Evolutionary conservation across 2,113 vertebrate genomes (phyloP).

Genomic region (Pangasianodon hypophthalmus): DNA sequence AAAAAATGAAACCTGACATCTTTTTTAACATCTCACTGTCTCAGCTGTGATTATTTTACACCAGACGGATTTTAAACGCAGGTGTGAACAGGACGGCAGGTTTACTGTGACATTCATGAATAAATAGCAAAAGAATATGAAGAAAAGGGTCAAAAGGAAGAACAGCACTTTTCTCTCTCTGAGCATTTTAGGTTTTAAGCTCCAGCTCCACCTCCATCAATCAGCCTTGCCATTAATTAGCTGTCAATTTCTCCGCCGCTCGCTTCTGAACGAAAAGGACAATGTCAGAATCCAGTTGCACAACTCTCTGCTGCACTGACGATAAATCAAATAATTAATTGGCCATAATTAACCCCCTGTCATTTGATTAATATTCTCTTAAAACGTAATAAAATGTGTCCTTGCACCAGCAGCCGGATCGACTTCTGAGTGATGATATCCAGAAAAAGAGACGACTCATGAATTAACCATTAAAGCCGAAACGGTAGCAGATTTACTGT

Average conservation of each 20-base stretch:
- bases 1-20: neutral
- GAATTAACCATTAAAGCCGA: slow-evolving; percentile 8
- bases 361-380: slow-evolving; percentile 71
- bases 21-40: neutral
- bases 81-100: neutral
- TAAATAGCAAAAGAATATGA: neutral
- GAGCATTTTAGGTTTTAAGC: slow-evolving; percentile 20
- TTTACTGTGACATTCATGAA: neutral
- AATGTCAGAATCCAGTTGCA: slow-evolving; percentile 61
- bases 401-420: slow-evolving; percentile 54
- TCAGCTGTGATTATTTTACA: neutral
- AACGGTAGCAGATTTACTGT: neutral
- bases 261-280: slow-evolving; percentile 67
- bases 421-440: slow-evolving; percentile 33
- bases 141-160: no score
- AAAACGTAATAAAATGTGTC: slow-evolving; percentile 64
- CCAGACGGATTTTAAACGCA: neutral
- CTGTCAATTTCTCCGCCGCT: slow-evolving; percentile 65
- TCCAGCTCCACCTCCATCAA: slow-evolving; percentile 59
- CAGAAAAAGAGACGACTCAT: slow-evolving; percentile 21
- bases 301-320: slow-evolving; percentile 58
- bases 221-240: slow-evolving; percentile 67
- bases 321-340: slow-evolving; percentile 71
- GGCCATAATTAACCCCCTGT: slow-evolving; percentile 68
- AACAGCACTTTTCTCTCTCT: neutral